Evolutionary conservation across 2,113 vertebrate species (phyloP).

Genomic region (Callorhinus ursinus): DNA sequence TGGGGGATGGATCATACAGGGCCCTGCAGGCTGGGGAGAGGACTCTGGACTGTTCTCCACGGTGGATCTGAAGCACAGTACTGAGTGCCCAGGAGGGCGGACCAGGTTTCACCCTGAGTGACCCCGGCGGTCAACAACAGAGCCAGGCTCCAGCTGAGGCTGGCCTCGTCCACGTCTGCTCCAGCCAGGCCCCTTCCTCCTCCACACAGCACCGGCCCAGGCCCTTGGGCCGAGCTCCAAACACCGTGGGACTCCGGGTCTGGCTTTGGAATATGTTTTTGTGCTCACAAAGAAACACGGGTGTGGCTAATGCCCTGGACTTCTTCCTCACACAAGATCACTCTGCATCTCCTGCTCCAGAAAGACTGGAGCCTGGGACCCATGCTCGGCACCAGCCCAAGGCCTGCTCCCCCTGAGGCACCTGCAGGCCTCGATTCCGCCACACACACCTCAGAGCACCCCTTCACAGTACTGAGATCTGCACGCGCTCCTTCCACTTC

Average conservation of each 20-base stretch:
- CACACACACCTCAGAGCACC: rapidly evolving
- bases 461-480: rapidly evolving
- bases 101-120: not conserved
- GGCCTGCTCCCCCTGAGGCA: not conserved
- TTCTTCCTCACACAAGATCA: not conserved
- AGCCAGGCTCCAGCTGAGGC: not conserved
- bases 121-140: not conserved
- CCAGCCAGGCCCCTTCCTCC: not conserved
- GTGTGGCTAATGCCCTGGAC: not conserved
- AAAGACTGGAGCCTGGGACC: not conserved
- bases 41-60: rapidly evolving
- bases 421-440: not conserved
- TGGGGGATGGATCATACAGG: rapidly evolving
- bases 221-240: not conserved
- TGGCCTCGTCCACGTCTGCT: rapidly evolving
- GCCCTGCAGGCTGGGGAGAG: not conserved
- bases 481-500: not conserved
- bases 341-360: not conserved
- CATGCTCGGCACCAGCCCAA: not conserved
- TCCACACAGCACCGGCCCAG: not conserved
- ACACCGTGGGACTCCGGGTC: not conserved
- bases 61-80: not conserved
- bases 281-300: not conserved
- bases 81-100: not conserved
- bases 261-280: constrained; percentile 36